Conservation (phyloP, 2,888 invertebrate genomes). For the Ochropleura leucogaster region DNA sequence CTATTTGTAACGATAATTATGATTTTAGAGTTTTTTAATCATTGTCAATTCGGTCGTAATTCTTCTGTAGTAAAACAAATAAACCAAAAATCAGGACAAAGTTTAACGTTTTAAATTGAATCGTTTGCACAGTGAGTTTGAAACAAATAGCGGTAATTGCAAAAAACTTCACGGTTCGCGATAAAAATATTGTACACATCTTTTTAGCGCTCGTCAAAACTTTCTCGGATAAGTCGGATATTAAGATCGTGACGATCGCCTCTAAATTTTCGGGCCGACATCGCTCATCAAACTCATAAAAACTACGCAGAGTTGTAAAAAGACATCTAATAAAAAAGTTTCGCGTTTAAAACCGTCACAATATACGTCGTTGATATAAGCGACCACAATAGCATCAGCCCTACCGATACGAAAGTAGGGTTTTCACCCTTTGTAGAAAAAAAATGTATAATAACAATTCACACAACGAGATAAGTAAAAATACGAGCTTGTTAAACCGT, state of each 20-base stretch:
- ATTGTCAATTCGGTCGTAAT: background rate
- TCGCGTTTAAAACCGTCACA: slow-evolving; percentile 52
- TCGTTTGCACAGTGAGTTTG: too few relatives aligned
- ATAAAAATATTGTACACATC: slow-evolving; percentile 46
- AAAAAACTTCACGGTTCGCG: slow-evolving; percentile 17
- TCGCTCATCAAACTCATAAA: slow-evolving; percentile 60
- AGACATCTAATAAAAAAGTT: slow-evolving; percentile 60
- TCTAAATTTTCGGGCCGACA: slow-evolving; percentile 42
- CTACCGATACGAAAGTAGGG: slow-evolving; percentile 67
- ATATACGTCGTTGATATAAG: slow-evolving; percentile 48
- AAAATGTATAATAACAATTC: slow-evolving; percentile 85
- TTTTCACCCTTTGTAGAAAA: slow-evolving; percentile 78
- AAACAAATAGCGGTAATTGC: slow-evolving; percentile 11
- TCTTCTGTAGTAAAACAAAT: background rate
- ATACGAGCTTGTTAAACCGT: slow-evolving; percentile 90
- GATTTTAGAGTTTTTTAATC: background rate
- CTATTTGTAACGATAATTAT: slow-evolving; percentile 31
- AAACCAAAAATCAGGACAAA: background rate
- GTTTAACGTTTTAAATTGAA: slow-evolving; percentile 1
- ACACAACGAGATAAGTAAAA: slow-evolving; percentile 89
- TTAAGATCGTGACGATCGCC: slow-evolving; percentile 51
- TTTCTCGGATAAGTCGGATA: slow-evolving; percentile 49
- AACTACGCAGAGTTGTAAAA: slow-evolving; percentile 54
- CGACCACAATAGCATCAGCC: slow-evolving; percentile 65
- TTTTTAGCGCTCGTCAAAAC: slow-evolving; percentile 54